Conservation (phyloP, 2,113 vertebrate genomes). For the Asarcornis scutulata region DNA sequence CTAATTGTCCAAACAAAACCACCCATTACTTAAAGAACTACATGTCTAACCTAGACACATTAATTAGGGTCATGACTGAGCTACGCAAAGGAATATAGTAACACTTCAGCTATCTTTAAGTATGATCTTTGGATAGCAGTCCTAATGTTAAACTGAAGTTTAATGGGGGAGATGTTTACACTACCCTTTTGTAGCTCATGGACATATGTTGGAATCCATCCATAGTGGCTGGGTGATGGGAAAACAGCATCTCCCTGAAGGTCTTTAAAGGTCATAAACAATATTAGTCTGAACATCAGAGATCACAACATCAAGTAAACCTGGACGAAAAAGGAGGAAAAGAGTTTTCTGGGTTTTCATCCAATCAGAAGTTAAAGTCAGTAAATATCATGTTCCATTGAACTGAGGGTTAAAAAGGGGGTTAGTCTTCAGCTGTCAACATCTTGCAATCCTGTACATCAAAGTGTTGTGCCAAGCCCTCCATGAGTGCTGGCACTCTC, state of each 20-base stretch:
- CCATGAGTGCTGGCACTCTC: not conserved
- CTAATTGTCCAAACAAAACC: constrained; percentile 86
- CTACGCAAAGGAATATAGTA: constrained; percentile 78
- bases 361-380: constrained; percentile 12
- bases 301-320: constrained; percentile 22
- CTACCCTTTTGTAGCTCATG: constrained; percentile 52
- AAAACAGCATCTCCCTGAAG: not conserved
- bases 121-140: constrained; percentile 80
- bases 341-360: not conserved
- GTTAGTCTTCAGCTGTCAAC: not conserved
- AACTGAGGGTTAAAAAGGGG: not conserved
- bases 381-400: not conserved
- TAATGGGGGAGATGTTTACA: constrained; percentile 81
- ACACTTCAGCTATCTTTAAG: constrained; percentile 82
- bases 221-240: not conserved
- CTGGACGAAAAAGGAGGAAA: not conserved
- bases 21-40: constrained; percentile 82
- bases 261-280: constrained; percentile 33
- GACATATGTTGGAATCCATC: constrained; percentile 51
- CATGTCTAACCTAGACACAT: constrained; percentile 80
- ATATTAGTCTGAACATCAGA: constrained; percentile 27
- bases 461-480: not conserved
- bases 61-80: constrained; percentile 85
- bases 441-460: not conserved
- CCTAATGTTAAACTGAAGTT: constrained; percentile 78